Evolutionary conservation across 2,797 vertebrate genomes (phyloP).

Genomic region (Phrynocephalus vlangalii): DNA sequence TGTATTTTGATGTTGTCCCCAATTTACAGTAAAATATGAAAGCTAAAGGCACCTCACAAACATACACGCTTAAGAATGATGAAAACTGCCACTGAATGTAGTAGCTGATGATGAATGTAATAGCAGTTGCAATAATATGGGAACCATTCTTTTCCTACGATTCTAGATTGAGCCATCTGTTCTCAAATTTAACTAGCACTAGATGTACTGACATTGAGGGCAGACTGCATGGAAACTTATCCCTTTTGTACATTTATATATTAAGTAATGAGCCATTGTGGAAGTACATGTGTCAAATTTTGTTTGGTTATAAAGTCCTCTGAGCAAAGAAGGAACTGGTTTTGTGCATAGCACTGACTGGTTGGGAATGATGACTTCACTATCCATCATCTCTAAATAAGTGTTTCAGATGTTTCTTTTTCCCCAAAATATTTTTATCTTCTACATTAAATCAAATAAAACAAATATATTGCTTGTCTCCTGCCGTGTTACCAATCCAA

Average conservation of each 20-base stretch:
- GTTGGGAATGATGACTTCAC: not conserved
- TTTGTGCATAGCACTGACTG: not conserved
- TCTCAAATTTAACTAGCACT: constrained; percentile 32
- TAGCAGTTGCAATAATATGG: constrained; percentile 17
- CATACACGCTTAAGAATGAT: constrained; percentile 13
- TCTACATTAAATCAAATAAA: no score
- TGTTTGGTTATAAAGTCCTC: not conserved
- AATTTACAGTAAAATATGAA: constrained; percentile 5
- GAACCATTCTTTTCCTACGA: not conserved
- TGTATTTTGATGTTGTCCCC: not conserved
- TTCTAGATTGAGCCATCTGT: constrained; percentile 21
- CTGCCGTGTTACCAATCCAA: no score
- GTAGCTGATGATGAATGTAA: constrained; percentile 29
- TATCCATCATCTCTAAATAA: not conserved
- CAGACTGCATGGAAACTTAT: constrained; percentile 49
- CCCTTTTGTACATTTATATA: constrained; percentile 35
- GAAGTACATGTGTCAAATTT: not conserved
- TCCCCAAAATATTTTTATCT: no score
- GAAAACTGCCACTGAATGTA: constrained; percentile 27
- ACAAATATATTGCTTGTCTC: no score
- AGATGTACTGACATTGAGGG: constrained; percentile 40
- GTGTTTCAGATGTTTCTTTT: not conserved
- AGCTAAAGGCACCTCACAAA: constrained; percentile 17
- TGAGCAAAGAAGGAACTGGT: not conserved
- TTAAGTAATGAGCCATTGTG: not conserved